Conservation (phyloP, 64 coral and sea anemone genomes). For the Montipora sp. region DNA sequence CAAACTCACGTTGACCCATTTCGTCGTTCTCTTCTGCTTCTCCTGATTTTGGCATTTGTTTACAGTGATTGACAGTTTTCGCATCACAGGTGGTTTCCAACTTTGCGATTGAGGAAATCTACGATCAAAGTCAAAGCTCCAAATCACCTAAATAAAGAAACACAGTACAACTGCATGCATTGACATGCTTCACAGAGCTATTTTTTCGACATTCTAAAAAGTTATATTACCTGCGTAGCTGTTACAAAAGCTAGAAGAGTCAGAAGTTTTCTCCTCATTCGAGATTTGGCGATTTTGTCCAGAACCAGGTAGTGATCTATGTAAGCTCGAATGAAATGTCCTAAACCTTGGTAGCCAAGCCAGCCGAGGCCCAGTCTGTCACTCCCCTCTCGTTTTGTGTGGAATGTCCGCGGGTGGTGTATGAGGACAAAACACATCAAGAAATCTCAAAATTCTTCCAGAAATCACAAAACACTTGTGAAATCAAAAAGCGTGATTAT, state of each 20-base stretch:
- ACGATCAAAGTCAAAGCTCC: neutral
- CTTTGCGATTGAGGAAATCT: constrained; percentile 8
- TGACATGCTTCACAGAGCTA: too few species aligned
- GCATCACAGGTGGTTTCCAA: constrained; percentile 23
- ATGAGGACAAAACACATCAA: too few species aligned
- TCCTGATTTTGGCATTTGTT: constrained; percentile 15
- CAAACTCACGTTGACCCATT: constrained; percentile 44
- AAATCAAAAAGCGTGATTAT: too few species aligned
- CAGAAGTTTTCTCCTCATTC: neutral
- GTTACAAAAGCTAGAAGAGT: neutral
- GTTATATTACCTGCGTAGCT: neutral
- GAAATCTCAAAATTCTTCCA: too few species aligned
- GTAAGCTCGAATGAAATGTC: neutral
- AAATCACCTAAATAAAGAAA: neutral
- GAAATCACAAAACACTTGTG: too few species aligned
- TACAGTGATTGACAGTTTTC: neutral
- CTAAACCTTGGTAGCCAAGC: constrained; percentile 20
- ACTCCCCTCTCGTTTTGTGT: too few species aligned
- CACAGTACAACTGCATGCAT: too few species aligned
- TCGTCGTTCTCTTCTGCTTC: neutral
- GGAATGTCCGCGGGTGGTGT: too few species aligned
- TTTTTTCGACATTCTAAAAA: too few species aligned
- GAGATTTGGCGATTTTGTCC: neutral
- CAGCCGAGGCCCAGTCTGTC: neutral
- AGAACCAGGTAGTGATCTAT: too few species aligned